phyloP scores from a whole-genome alignment of 2,888 invertebrate species.

The Patella pellucida region DNA sequence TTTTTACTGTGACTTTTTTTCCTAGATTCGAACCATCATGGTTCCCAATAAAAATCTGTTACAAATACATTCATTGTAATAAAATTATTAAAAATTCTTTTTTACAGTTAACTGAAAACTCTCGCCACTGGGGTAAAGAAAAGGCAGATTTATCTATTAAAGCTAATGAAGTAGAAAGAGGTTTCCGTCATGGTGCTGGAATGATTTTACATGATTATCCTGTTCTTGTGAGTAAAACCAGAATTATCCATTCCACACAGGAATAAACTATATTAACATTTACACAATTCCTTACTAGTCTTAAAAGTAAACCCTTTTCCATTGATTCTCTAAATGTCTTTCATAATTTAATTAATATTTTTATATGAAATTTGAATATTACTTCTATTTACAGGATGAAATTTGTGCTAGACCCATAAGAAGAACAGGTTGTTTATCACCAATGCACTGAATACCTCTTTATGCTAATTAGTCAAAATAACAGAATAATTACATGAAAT shows the following conservation, averaged over 20 bases:
- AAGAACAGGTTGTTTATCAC: background rate
- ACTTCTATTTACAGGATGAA: background rate
- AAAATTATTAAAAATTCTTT: background rate
- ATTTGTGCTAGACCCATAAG: background rate
- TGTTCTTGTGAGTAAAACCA: constrained; percentile 45
- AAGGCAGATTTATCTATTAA: constrained; percentile 59
- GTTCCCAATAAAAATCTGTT: too few relatives aligned
- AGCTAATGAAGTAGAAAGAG: constrained; percentile 65
- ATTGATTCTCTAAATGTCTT: background rate
- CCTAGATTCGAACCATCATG: too few relatives aligned
- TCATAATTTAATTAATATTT: background rate
- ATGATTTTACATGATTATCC: constrained; percentile 62
- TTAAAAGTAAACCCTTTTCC: background rate
- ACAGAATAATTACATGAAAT: too few relatives aligned
- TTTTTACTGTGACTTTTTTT: too few relatives aligned
- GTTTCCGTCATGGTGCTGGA: constrained; percentile 53
- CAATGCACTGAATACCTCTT: background rate
- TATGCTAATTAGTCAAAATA: too few relatives aligned
- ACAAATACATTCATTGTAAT: background rate
- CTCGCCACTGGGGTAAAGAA: constrained; percentile 68
- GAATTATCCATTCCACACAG: background rate
- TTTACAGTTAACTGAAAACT: constrained; percentile 63
- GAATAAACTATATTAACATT: background rate
- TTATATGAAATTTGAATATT: background rate
- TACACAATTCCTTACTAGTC: background rate